Evolutionary conservation across 2,888 invertebrate genomes (phyloP), one percentile per base, ranked within the genome.

Genomic region (Liposcelis brunnea): DNA sequence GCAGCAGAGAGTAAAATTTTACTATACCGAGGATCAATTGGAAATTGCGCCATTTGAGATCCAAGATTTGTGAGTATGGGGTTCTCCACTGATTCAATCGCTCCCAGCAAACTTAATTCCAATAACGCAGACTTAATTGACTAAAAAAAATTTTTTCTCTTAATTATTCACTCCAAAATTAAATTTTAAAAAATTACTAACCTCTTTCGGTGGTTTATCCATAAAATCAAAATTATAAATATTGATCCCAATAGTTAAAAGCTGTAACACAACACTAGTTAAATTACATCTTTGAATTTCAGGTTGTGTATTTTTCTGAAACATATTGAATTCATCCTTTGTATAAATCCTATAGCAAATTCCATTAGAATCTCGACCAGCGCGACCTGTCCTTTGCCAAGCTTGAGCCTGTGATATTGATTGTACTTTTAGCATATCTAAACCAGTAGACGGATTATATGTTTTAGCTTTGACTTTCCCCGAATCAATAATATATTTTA

Each of bases 401-500:
- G 87, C 84, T 64, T 94, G 93, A 31, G 93, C 90, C 63, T 86
- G 83, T 15, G 94, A 87, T 54, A 90, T 77, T 54, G 75, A 69
- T 50, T 81, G 77, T 31, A 91, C 80, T 57, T 77, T 76, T 48
- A 95, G 65, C 19, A 83, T 66, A 62, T 94, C 91, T 50, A 93
- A 69, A 3, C 90, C 87, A 16, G 83, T 85, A 16, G 70, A 67
- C 1, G 84, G 75, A 58, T 85, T 82, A 67, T 80, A 89, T 62
- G 81, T 76, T 83, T 80, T 51, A n/a, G 79, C 77, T 67, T 95
- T 95, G 0, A 93, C 91, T 61, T 82, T 80, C 1, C 95, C 94
- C 47, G 84, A 77, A 59, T 95, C 95, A 47, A 95, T 79, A 8
- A 95, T 89, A 65, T 77, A 84, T 55, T 82, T 81, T 52, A 95